phyloP scores from a whole-genome alignment of 2,113 vertebrate genomes.

The Myxocyprinus asiaticus region DNA sequence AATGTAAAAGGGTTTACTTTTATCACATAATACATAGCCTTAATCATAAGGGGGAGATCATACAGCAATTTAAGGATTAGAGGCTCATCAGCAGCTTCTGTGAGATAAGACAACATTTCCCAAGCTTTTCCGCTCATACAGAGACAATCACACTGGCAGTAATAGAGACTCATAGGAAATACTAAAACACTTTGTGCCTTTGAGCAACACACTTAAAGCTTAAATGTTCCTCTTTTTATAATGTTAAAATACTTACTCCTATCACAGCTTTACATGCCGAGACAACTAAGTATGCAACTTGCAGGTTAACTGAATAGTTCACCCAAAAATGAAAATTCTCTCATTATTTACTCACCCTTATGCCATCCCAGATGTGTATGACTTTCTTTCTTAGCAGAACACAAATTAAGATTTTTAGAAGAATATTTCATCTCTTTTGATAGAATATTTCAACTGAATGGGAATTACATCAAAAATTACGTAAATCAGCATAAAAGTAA shows the following conservation, averaged over 20 bases:
- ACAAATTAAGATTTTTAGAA: no score
- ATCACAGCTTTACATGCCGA: no score
- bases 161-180: conserved; percentile 21
- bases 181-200: conserved; percentile 23
- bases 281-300: no score
- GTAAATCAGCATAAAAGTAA: no score
- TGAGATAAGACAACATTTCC: conserved; percentile 35
- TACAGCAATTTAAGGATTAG: conserved; percentile 42
- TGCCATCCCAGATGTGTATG: no score
- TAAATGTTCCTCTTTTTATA: background rate
- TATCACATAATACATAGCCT: conserved; percentile 28
- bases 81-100: background rate
- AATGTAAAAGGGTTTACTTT: conserved; percentile 15
- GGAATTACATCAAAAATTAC: no score
- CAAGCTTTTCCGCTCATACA: conserved; percentile 33
- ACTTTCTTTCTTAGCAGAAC: no score
- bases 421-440: no score
- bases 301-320: no score
- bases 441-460: no score
- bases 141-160: conserved; percentile 19
- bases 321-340: no score
- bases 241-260: background rate
- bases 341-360: no score
- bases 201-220: conserved; percentile 10
- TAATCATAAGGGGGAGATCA: conserved; percentile 9